Base-by-base conservation (phyloP, 2,888 invertebrate genomes). In the Drosophila pseudotalamancana region DNA sequence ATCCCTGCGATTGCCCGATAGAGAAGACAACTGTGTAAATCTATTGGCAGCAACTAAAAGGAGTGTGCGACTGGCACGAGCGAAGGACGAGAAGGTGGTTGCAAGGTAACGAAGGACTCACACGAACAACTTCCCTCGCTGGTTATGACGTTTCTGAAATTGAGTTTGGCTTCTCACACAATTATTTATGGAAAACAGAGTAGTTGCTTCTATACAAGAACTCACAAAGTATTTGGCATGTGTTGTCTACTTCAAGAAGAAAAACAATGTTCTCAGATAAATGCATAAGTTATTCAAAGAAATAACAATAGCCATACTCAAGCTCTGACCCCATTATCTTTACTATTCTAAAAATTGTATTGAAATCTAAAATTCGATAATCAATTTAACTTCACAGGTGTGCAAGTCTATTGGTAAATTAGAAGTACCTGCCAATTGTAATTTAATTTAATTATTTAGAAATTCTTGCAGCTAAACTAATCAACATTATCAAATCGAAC, bases 1-100 rank as follows among this genome's bases (percentile, higher is more conserved):
- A 55, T 64, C 76, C 64, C 37, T 25, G 19, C 25, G 31, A 39
- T 18, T 16, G 43, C 8, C 39, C 23, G 12, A 29, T 14, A 49
- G 37, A 37, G 27, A 23, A 32, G 21, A 4, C 25, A 25, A 19
- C 43, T 18, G 23, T 14, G 21, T 40, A 27, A 32, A 50, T 12
- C 31, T 48, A 40, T 61, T 48, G 60, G 32, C 62, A 21, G n/a
- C 21, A 25, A 12, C 16, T n/a, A 23, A 31, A 53, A 21, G 48
- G 21, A 21, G 50, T 55, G 35, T 62, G 51, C 51, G 18, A 39
- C 19, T 19, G 39, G 14, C 66, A 57, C 49, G 23, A 54, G 34
- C 29, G 32, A 40, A 32, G 18, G n/a, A 14, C 25, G 5, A 14
- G 19, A 31, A 50, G 14, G 25, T 12, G 25, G 18, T 11, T 12